A percentile compares a stretch with the other conserved stretches of the same genome.
phyloP scores from a whole-genome alignment of 2,113 vertebrate species.

The Trinectes maculatus region DNA sequence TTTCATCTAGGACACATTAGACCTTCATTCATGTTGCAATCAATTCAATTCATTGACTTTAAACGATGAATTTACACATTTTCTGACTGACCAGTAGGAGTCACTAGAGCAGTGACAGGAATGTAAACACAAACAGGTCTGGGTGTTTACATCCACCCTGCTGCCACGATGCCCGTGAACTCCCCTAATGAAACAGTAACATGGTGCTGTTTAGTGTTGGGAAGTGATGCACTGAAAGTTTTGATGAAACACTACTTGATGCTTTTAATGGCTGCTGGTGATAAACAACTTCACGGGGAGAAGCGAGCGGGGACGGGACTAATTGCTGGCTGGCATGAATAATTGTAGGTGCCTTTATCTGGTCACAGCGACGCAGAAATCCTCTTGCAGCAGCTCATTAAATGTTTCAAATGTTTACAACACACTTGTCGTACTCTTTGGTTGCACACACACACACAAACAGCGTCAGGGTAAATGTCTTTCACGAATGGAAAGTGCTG shows the following conservation, averaged over 20 bases:
- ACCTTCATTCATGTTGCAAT: no score
- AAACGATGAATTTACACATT: no score
- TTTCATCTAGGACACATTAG: no score
- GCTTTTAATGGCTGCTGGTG: conserved; percentile 36
- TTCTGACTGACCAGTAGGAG: no score
- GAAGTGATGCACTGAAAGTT: conserved; percentile 28
- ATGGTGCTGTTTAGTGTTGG: neutral
- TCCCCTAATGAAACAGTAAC: neutral
- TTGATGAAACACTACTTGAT: conserved; percentile 38
- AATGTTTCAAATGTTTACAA: conserved; percentile 43
- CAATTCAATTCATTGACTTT: no score
- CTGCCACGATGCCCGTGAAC: neutral
- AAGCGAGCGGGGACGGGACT: conserved; percentile 44
- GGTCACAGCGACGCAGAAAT: conserved; percentile 55
- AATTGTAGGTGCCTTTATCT: conserved; percentile 67
- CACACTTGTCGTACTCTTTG: conserved; percentile 17
- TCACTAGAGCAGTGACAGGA: neutral
- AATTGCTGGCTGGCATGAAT: conserved; percentile 67
- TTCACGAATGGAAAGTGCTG: conserved; percentile 42
- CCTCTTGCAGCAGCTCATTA: conserved; percentile 48
- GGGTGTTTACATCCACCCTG: no score
- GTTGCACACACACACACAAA: conserved; percentile 19
- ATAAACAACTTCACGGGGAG: conserved; percentile 61
- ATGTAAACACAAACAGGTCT: neutral
- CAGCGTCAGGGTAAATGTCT: conserved; percentile 7